Evolutionary conservation across 2,797 vertebrate genomes (phyloP), one percentile per base, ranked within the genome.

Genomic region (Spinibarbus caldwelli): DNA sequence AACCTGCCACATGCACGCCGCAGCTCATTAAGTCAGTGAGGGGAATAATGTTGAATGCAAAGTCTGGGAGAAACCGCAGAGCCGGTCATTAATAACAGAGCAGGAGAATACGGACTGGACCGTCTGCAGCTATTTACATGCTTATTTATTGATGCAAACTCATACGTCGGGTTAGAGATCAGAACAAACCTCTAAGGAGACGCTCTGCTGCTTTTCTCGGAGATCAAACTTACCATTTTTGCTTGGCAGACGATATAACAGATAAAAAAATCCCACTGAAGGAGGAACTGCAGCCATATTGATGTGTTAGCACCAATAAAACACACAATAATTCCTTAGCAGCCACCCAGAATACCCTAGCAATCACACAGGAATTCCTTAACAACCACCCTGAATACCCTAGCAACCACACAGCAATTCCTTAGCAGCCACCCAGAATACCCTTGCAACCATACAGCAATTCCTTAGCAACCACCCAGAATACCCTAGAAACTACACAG

Each of bases 11-110:
- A 95, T 89, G 93, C 91, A 93, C 92, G 92, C 91, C 91, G 93
- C 93, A 95, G 94, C 90, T 95, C 94, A 94, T 98, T 96, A 96
- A 86, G 90, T 89, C 90, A 94, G 94, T 91, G 23, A 89, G 78
- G 91, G 84, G 90, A 90, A 92, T 89, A 89, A 88, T 85, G 91
- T 91, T 88, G 76, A 43, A 80, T 73, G 59, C 54, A 83, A 71
- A 78, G 38, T 78, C 66, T 78, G 68, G 68, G 67, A 57, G 67
- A 71, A 68, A 59, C 36, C n/a, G n/a, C 68, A 80, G 31, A 26
- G 78, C 17, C 1, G 68, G 38, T 21, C 62, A 70, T 82, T 77
- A 67, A 57, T 67, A 67, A 86, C 79, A 36, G 54, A 1, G 43
- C 45, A 17, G 45, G 43, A 52, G 36, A 47, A 76, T 64, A 78